Evolutionary conservation across 2,888 invertebrate species (phyloP), one percentile per base, ranked within the genome.

Genomic region (Orchestes rusci): DNA sequence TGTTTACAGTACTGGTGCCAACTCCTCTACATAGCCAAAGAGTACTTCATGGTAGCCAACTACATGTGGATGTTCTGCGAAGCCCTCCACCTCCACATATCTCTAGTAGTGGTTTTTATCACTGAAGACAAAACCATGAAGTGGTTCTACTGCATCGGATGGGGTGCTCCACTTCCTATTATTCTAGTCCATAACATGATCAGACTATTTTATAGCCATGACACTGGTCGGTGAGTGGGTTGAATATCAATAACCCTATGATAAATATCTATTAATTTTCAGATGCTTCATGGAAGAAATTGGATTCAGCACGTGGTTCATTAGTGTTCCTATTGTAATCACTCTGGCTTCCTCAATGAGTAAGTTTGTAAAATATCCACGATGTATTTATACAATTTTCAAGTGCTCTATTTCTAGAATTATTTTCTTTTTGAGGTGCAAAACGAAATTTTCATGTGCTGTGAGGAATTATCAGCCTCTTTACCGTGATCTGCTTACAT

Each of bases 21-120:
- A 62, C 59, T 70, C 0, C 68, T 86, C 1, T 84, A 86, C 62
- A 28, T 65, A 18, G 46, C 80, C 2, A 78, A 82, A 3, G 79
- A 82, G 59, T 88, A 86, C 62, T 79, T 83, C 54, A 81, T 84
- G 73, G 69, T 84, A 34, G 78, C 82, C 33, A 84, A 82, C 64
- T 87, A 87, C 66, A 76, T 84, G 61, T 89, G 88, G 88, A 87
- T 87, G 86, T 85, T 88, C 62, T 82, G 82, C 59, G 86, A 86
- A 62, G 82, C 83, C 0, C 68, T 86, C 1, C 82, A 86, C 60
- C 69, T 89, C 7, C 84, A 86, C 63, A 73, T 86, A 13, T 76
- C 84, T 1, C 70, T 89, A 1, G 84, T 85, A 7, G 77, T 84
- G 56, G 84, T 87, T 12, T 87, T 87, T 63, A 79, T 84, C 29